Evolutionary conservation across 2,113 vertebrate genomes (phyloP).

Genomic region (Peucedramus taeniatus): DNA sequence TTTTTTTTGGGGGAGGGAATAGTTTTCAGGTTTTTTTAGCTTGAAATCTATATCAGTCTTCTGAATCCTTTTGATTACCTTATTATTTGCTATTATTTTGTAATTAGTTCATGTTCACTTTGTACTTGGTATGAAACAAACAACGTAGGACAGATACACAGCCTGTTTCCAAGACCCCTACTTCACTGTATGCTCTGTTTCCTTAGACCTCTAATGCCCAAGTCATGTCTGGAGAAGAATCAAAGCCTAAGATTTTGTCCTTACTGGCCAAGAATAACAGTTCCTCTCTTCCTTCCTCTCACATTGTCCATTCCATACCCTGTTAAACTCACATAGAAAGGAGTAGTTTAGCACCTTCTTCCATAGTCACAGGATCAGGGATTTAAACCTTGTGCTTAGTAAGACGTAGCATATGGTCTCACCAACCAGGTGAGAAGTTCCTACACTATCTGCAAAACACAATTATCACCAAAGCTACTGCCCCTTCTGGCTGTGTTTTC

Average conservation of each 20-base stretch:
- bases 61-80: background rate
- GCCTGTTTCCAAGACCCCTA: background rate
- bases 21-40: background rate
- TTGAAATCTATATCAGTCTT: background rate
- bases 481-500: background rate
- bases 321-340: background rate
- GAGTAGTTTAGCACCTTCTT: background rate
- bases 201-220: background rate
- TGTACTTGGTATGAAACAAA: background rate
- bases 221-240: conserved; percentile 5
- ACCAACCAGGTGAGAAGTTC: background rate
- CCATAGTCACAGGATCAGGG: background rate
- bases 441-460: background rate
- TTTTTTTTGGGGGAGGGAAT: background rate
- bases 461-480: background rate
- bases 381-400: background rate
- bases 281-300: background rate
- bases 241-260: background rate
- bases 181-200: background rate
- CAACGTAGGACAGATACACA: background rate
- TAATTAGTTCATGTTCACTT: background rate
- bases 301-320: background rate
- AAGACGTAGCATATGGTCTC: background rate
- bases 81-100: background rate
- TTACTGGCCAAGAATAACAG: conserved; percentile 18